Conservation (phyloP, 2,888 invertebrate genomes). For the Zhuqinia jingwanae region DNA sequence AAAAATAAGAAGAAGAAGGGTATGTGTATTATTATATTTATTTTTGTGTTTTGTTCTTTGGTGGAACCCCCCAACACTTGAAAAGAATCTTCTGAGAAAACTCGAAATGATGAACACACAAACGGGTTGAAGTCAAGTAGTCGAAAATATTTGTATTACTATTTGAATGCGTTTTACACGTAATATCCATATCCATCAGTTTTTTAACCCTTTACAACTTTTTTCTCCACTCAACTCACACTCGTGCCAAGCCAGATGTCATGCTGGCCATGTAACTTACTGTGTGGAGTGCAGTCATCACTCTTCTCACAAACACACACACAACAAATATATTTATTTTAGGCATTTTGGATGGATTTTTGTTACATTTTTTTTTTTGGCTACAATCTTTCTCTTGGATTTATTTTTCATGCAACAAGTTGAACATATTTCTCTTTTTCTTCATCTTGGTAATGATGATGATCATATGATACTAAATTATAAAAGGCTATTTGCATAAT, state of each 20-base stretch:
- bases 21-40: too few relatives aligned
- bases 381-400: slow-evolving; percentile 13
- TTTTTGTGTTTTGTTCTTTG: not conserved
- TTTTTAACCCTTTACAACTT: too few relatives aligned
- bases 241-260: slow-evolving; percentile 47
- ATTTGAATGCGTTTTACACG: slow-evolving; percentile 14
- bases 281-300: slow-evolving; percentile 1
- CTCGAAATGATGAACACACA: slow-evolving; percentile 12
- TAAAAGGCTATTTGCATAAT: slow-evolving; percentile 52
- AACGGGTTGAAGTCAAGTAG: slow-evolving; percentile 44
- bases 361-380: slow-evolving; percentile 38
- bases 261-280: slow-evolving; percentile 45
- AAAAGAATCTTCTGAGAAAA: not conserved
- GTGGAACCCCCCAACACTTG: slow-evolving; percentile 24
- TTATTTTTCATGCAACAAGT: too few relatives aligned
- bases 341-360: too few relatives aligned
- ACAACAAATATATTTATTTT: not conserved
- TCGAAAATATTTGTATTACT: slow-evolving; percentile 13
- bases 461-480: slow-evolving; percentile 44
- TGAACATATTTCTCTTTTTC: too few relatives aligned
- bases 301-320: slow-evolving; percentile 9
- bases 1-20: too few relatives aligned
- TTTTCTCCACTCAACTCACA: not conserved
- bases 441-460: too few relatives aligned
- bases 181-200: not conserved